phyloP scores from a whole-genome alignment of 2,113 vertebrate species.

The Haemorhous mexicanus region DNA sequence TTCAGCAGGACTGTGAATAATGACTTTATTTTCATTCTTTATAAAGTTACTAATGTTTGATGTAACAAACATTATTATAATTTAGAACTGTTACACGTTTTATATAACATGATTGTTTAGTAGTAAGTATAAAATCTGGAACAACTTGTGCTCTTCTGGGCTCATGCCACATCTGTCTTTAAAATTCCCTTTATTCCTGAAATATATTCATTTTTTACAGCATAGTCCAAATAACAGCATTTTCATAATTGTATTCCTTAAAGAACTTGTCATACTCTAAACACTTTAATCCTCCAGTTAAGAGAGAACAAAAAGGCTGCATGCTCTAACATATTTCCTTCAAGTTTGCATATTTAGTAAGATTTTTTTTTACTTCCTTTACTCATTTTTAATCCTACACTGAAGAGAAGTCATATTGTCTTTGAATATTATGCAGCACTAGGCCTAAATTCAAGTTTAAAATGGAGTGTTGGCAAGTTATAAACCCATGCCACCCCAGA shows the following conservation, averaged over 20 bases:
- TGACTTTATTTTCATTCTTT: neutral
- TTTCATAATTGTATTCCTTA: conserved; percentile 51
- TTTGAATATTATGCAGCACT: conserved; percentile 11
- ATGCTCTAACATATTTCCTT: conserved; percentile 51
- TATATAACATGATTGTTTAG: conserved; percentile 29
- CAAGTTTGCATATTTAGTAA: conserved; percentile 22
- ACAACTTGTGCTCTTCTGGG: conserved; percentile 24
- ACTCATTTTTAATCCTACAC: conserved; percentile 43
- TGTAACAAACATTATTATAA: neutral
- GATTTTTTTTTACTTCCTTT: neutral
- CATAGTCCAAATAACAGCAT: conserved; percentile 16
- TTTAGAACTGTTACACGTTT: conserved; percentile 29
- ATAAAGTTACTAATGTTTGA: conserved; percentile 6
- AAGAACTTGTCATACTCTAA: conserved; percentile 35
- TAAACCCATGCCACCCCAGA: conserved; percentile 23
- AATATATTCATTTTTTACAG: conserved; percentile 14
- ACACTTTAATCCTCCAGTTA: conserved; percentile 50
- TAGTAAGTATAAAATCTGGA: conserved; percentile 27
- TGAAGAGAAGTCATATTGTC: neutral
- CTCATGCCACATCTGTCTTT: conserved; percentile 20
- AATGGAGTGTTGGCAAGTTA: conserved; percentile 39
- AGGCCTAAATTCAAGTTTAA: conserved; percentile 50
- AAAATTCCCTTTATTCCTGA: conserved; percentile 52
- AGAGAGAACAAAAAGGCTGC: conserved; percentile 29
- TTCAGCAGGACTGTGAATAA: neutral